Evolutionary conservation across 2,888 invertebrate genomes (phyloP).

Genomic region (Athetis lepigone): DNA sequence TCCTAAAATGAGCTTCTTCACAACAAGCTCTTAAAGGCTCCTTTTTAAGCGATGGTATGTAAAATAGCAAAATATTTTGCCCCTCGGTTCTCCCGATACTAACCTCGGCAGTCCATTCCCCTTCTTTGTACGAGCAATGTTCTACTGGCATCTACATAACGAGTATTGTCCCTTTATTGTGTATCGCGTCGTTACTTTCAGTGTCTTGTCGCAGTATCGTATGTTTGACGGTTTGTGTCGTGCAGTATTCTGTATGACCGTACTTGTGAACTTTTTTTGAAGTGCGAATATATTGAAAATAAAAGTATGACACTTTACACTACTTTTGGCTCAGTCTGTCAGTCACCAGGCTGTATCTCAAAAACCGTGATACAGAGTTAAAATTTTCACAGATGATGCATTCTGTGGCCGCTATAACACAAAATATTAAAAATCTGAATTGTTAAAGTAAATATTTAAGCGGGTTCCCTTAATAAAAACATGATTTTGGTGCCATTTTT

Average conservation of each 20-base stretch:
- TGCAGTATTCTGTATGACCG: background rate
- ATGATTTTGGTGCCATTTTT: too few species aligned
- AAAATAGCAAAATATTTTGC: conserved; percentile 8
- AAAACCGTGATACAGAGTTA: too few species aligned
- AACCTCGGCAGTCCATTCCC: conserved; percentile 28
- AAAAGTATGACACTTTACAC: background rate
- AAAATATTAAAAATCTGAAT: too few species aligned
- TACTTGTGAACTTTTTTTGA: conserved; percentile 4
- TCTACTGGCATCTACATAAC: conserved; percentile 68
- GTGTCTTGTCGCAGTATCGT: conserved; percentile 32
- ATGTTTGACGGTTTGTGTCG: conserved; percentile 20
- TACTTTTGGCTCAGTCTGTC: too few species aligned
- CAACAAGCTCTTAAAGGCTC: too few species aligned
- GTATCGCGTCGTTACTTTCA: conserved; percentile 53
- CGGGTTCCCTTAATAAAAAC: too few species aligned
- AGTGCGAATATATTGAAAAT: background rate
- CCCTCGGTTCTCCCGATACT: conserved; percentile 20
- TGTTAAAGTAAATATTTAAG: too few species aligned
- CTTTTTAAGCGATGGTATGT: too few species aligned
- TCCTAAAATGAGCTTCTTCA: too few species aligned
- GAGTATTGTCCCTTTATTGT: conserved; percentile 64
- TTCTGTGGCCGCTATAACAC: too few species aligned
- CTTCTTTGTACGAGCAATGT: conserved; percentile 48
- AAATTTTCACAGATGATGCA: too few species aligned
- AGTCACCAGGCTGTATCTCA: too few species aligned